Evolutionary conservation across 1,140 invertebrate species (phyloP), one percentile per base, ranked within the genome.

Genomic region (Psilanteris sp.): DNA sequence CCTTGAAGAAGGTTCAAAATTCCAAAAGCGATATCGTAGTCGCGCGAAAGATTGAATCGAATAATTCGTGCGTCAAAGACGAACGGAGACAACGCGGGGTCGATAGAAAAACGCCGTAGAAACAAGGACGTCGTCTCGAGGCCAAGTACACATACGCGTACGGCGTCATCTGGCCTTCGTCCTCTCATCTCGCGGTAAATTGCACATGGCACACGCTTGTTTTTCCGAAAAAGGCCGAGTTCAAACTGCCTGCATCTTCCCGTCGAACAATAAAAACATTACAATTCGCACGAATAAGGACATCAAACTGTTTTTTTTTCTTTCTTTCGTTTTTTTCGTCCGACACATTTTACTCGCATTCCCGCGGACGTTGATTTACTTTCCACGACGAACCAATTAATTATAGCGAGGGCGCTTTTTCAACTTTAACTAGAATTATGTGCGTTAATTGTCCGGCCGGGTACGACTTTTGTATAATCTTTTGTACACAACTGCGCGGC

Each of bases 181-280:
- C 46, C 29, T 32, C 71, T 54, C 54, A 55, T 74, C 62, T 67
- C 71, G 54, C 44, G 62, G 62, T 75, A 68, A 75, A 75, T 75
- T 68, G 64, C 72, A 57, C 64, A 36, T 37, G 72, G 72, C 72
- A 62, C 64, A 57, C 72, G 72, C 64, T 75, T 55, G 57, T 57
- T 75, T 75, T 75, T 75, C 72, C 72, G 62, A 75, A 75, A 75
- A 75, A 75, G 72, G 72, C 62, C 57, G 57, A 70, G 39, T 52
- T 64, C 55, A 44, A 15, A 44, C 52, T 22, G 22, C 50, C 18
- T 16, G 13, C 32, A 34, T 46, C 48, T 31, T 32, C n/a, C 32
- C 18, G 18, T 36, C 36, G 3, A 54, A 75, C 71, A 74, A 74
- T 55, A 74, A 74, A 67, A 74, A 74, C 71, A 55, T 11, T 48